Evolutionary conservation across 2,797 vertebrate genomes (phyloP), one percentile per base, ranked within the genome.

Genomic region (Ceryle rudis): DNA sequence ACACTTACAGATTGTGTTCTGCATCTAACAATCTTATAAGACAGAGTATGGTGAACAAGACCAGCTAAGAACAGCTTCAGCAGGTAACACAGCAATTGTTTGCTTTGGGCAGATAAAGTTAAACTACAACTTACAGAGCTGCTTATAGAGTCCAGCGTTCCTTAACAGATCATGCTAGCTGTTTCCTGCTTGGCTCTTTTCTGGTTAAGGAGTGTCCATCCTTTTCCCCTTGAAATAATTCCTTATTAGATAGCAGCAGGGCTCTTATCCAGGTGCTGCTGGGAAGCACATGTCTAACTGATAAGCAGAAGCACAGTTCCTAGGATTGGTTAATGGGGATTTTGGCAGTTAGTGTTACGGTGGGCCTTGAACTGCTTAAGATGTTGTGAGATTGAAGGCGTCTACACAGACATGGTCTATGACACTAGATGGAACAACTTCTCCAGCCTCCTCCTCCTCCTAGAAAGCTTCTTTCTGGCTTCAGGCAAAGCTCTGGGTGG

Each of bases 351-450:
- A 42, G 19, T 44, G 20, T 1, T 85, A n/a, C 2, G 6, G 0
- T 58, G 15, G 5, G 18, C 5, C 9, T 69, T 75, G 28, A 52
- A 22, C 10, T 57, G 10, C 1, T 49, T 41, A 61, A 41, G 9
- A 15, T 0, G 23, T 3, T 3, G 17, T 28, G 39, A 8, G 23
- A 23, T 7, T 41, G n/a, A 46, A n/a, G 11, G 8, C 72, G 2
- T 21, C 23, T 52, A n/a, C 18, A 35, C 8, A 85, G 16, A 31
- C 1, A 0, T 19, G 5, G 6, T 69, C 17, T 62, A 25, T 83
- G 13, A 19, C 6, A 10, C 5, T 2, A 6, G 31, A 14, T 33
- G 25, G 17, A 89, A 16, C 1, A 31, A n/a, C 7, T 47, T 5
- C 26, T 72, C 29, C 44, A 18, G 9, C 7, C 21, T 72, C 4